Evolutionary conservation across 2,888 invertebrate genomes (phyloP), one percentile per base, ranked within the genome.

Genomic region (Chouioia cunea): DNA sequence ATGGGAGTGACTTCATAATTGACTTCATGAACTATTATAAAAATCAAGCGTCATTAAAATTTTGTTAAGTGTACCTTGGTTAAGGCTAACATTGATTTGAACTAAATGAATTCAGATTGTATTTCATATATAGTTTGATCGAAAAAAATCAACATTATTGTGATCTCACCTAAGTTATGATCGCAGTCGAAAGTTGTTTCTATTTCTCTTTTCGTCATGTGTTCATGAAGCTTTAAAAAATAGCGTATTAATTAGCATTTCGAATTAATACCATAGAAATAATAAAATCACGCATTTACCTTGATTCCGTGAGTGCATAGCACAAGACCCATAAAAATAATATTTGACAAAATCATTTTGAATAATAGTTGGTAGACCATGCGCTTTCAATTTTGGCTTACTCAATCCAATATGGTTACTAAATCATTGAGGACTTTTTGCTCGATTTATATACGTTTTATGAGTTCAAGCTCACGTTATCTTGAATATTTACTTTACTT

Each of bases 121-220:
- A 27, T 27, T 27, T 6, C 27, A 27, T 27, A 27, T 6, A 27
- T 6, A 27, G 6, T 27, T n/a, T n/a, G n/a, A 27, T 27, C 27
- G 27, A 2, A 27, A 6, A 27, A 27, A 27, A 27, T 27, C 6
- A n/a, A n/a, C 27, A 27, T 6, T 2, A 6, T 27, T 27, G 2
- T 4, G 6, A 27, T 4, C 27, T 27, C 27, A 59, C 67, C 22
- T 15, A 8, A 15, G 20, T 67, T 47, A 6, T 50, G 67, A 14
- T 60, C 15, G 6, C 23, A 15, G n/a, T 60, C 60, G 18, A 67
- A 67, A 3, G 54, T 46, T n/a, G 53, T 53, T 59, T 54, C n/a
- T 10, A 67, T 60, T 47, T 67, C 67, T 22, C 60, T 60, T 47
- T 46, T 53, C 2, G 60, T 67, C 67, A 67, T 67, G 36, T 53